Percentiles rank a stretch among this genome's conserved stretches.
Evolutionary conservation across 2,113 vertebrate genomes (phyloP).

Genomic region (Aspiorhynchus laticeps): DNA sequence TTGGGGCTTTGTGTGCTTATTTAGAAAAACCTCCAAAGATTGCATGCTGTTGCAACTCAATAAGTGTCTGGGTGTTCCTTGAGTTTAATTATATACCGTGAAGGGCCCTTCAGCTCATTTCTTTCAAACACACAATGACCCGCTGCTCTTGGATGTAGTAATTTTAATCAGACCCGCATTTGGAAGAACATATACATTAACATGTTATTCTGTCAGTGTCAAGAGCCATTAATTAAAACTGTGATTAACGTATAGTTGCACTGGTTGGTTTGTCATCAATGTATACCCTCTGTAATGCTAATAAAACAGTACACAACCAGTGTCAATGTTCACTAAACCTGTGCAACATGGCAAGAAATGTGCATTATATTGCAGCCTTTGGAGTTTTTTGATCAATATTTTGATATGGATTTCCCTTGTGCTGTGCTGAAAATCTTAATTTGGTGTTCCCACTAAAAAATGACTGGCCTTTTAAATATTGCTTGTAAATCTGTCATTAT

Average conservation of each 20-base stretch:
- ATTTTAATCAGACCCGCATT: conserved; percentile 36
- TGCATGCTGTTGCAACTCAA: conserved; percentile 10
- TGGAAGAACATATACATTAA: conserved; percentile 31
- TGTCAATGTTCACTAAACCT: neutral
- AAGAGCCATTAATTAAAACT: conserved; percentile 10
- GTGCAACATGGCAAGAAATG: neutral
- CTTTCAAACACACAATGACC: conserved; percentile 16
- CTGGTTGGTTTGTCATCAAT: neutral
- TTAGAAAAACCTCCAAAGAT: conserved; percentile 17
- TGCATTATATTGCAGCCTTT: neutral
- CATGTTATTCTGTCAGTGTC: conserved; percentile 13
- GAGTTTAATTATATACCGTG: conserved; percentile 25
- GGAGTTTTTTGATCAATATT: neutral
- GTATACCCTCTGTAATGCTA: neutral
- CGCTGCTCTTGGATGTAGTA: conserved; percentile 16
- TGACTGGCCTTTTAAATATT: neutral
- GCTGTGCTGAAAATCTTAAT: neutral
- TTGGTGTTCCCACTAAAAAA: too few species aligned
- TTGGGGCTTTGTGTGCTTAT: neutral
- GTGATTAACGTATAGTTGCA: conserved; percentile 12
- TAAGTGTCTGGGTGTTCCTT: conserved; percentile 22
- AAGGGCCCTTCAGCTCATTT: conserved; percentile 36
- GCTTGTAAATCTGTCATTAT: neutral
- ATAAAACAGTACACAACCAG: neutral
- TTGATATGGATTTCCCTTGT: too few species aligned